Evolutionary conservation across 2,113 vertebrate genomes (phyloP).

Genomic region (Platanista minor): DNA sequence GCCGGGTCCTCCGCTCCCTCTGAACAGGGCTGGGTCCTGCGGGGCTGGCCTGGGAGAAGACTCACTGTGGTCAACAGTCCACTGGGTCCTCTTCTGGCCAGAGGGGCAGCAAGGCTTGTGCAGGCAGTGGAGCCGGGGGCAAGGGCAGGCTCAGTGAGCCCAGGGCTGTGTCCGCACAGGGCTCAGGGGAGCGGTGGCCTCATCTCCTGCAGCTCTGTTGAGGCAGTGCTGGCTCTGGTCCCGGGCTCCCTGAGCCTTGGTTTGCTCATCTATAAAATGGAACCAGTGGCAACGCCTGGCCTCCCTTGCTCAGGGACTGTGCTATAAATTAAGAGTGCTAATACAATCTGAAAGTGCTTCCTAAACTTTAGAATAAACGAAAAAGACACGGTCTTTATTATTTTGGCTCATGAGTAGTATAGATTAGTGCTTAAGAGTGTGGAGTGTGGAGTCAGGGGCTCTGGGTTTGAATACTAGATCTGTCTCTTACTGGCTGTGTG

Average conservation of each 20-base stretch:
- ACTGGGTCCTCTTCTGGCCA: not conserved
- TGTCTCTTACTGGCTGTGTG: not conserved
- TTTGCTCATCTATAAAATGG: not conserved
- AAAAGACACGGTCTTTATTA: not conserved
- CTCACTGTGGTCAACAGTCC: not conserved
- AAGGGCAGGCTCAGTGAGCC: not conserved
- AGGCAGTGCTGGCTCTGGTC: not conserved
- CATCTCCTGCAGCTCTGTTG: rapidly evolving
- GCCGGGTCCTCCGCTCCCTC: too few relatives aligned
- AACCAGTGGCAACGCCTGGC: rapidly evolving
- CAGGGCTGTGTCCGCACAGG: rapidly evolving
- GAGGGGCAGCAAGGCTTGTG: not conserved
- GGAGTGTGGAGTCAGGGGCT: not conserved
- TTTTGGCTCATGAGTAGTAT: not conserved
- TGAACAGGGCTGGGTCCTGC: not conserved
- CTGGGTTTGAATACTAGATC: not conserved
- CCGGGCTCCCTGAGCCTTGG: not conserved
- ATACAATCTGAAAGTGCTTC: not conserved
- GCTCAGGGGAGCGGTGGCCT: not conserved
- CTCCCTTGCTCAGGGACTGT: not conserved
- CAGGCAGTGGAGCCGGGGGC: not conserved
- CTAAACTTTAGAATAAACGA: not conserved
- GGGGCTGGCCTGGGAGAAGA: not conserved
- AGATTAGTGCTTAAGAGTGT: too few relatives aligned
- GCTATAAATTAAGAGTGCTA: not conserved